A percentile compares a stretch with the other conserved stretches of the same genome.
Evolutionary conservation across 2,888 invertebrate genomes (phyloP).

Genomic region (Drosophila rellima): DNA sequence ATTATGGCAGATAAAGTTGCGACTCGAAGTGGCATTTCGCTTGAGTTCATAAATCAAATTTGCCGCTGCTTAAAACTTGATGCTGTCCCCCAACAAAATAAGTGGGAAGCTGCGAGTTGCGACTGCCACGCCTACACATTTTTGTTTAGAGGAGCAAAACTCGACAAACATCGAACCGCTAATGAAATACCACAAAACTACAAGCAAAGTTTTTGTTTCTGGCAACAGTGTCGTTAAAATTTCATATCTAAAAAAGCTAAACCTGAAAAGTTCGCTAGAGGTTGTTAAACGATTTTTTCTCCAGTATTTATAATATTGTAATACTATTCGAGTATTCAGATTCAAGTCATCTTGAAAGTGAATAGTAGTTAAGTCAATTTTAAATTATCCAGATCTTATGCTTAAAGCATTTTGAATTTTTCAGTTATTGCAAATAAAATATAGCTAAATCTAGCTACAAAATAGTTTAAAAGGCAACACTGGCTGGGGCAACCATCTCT

Average conservation of each 20-base stretch:
- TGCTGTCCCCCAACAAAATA: conserved; percentile 20
- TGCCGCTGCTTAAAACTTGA: conserved; percentile 39
- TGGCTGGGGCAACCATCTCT: conserved; percentile 31
- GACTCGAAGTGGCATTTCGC: conserved; percentile 23
- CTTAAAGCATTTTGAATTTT: not conserved
- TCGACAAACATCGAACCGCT: conserved; percentile 58
- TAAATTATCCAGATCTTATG: not conserved
- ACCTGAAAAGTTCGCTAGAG: too few species aligned
- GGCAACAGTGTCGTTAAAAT: not conserved
- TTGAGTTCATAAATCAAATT: conserved; percentile 59
- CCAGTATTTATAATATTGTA: too few species aligned
- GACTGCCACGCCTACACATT: conserved; percentile 16
- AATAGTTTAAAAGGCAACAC: not conserved
- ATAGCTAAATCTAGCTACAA: not conserved
- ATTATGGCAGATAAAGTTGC: conserved; percentile 38
- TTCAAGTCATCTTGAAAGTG: too few species aligned
- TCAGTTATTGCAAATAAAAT: not conserved
- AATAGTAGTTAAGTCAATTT: too few species aligned
- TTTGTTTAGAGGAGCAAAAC: conserved; percentile 15
- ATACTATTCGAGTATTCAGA: too few species aligned
- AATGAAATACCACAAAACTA: conserved; percentile 71
- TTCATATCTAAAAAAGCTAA: too few species aligned
- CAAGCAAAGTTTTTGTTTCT: conserved; percentile 54
- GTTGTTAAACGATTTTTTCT: too few species aligned
- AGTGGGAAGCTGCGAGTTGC: conserved; percentile 10